Conservation (phyloP, 2,888 invertebrate species). For the Drosophila algonquin region DNA sequence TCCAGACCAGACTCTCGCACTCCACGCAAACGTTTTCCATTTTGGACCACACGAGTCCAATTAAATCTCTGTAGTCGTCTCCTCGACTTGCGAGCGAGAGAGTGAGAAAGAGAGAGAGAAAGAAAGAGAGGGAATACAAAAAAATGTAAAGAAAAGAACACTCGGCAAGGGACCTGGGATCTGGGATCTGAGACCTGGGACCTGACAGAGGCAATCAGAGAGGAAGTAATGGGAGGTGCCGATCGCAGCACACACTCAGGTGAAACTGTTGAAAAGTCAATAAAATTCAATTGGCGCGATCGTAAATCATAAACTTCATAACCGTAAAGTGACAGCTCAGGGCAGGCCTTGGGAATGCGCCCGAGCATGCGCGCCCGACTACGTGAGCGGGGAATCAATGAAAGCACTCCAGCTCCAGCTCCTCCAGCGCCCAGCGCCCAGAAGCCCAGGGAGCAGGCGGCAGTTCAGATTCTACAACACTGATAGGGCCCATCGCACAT, state of each 20-base stretch:
- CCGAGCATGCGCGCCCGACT: conserved; percentile 63
- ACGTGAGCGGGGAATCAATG: conserved; percentile 74
- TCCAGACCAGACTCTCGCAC: neutral
- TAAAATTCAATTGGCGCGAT: conserved; percentile 79
- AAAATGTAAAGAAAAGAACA: neutral
- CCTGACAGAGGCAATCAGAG: conserved; percentile 37
- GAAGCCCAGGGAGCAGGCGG: conserved; percentile 13
- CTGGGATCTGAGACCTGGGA: neutral
- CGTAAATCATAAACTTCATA: conserved; percentile 83
- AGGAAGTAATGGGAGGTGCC: conserved; percentile 44
- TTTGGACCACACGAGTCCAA: conserved; percentile 49
- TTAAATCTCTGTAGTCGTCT: conserved; percentile 14
- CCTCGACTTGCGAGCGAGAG: conserved; percentile 8
- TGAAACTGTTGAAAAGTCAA: conserved; percentile 80
- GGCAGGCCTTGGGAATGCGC: conserved; percentile 73
- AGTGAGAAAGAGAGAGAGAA: neutral
- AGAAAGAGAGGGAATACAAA: neutral
- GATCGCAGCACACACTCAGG: conserved; percentile 54
- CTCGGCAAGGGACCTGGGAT: neutral
- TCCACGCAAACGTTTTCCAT: conserved; percentile 14
- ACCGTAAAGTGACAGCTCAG: conserved; percentile 78
- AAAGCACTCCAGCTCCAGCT: conserved; percentile 16
- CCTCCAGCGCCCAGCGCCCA: conserved; percentile 1
- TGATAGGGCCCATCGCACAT: conserved; percentile 46
- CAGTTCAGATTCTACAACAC: conserved; percentile 56